Conservation (phyloP, 2,888 invertebrate genomes). For the Ormyrus nitidulus region DNA sequence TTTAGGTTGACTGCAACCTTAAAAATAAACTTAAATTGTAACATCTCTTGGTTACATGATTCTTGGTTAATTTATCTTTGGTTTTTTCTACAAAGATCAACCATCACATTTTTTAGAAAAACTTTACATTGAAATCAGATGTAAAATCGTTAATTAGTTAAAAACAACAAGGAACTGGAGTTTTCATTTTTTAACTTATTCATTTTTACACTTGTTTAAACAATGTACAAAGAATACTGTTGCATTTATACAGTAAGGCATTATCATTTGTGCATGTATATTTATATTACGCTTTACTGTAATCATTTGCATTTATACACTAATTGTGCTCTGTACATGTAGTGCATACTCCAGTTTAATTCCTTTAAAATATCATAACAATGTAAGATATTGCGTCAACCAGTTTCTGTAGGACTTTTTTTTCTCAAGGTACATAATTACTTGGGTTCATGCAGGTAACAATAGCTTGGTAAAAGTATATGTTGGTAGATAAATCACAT, state of each 20-base stretch:
- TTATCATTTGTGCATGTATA: slow-evolving; percentile 48
- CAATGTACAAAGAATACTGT: slow-evolving; percentile 44
- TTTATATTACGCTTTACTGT: slow-evolving; percentile 29
- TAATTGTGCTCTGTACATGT: slow-evolving; percentile 48
- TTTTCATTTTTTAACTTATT: slow-evolving; percentile 16
- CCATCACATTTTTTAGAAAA: slow-evolving; percentile 31
- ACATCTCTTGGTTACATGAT: slow-evolving; percentile 39
- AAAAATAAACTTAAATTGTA: slow-evolving; percentile 33
- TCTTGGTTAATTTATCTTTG: slow-evolving; percentile 50
- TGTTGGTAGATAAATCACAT: neutral
- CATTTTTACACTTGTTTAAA: slow-evolving; percentile 26
- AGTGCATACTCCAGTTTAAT: slow-evolving; percentile 29
- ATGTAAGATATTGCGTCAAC: slow-evolving; percentile 26
- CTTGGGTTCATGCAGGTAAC: slow-evolving; percentile 33
- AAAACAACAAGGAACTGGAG: slow-evolving; percentile 42
- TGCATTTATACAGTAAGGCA: slow-evolving; percentile 48
- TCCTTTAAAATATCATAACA: slow-evolving; percentile 33
- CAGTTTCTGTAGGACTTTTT: neutral
- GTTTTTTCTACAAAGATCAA: slow-evolving; percentile 41
- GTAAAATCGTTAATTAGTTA: slow-evolving; percentile 24
- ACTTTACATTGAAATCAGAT: slow-evolving; percentile 30
- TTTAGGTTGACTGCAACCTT: neutral
- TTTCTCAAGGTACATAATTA: neutral
- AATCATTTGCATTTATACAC: slow-evolving; percentile 30
- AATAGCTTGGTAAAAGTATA: slow-evolving; percentile 18